phyloP scores from a whole-genome alignment of 2,113 vertebrate species.

The Sterna hirundo region DNA sequence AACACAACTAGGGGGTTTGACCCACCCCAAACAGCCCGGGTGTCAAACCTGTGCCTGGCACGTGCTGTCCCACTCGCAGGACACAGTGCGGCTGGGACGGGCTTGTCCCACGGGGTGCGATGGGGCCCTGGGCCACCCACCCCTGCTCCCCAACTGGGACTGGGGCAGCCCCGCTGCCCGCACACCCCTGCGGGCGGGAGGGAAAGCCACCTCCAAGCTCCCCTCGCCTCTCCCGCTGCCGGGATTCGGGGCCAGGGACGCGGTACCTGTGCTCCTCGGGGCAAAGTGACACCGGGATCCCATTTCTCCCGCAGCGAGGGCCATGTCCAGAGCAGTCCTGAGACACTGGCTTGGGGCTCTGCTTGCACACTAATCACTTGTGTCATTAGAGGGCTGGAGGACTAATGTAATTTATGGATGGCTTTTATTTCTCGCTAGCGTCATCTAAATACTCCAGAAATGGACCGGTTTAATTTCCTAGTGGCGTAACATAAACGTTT shows the following conservation, averaged over 20 bases:
- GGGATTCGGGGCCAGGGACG: not conserved
- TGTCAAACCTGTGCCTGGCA: fast-evolving
- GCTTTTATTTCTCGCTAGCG: conserved; percentile 48
- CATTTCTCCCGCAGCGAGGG: not conserved
- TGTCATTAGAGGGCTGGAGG: conserved; percentile 26
- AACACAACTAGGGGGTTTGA: not conserved
- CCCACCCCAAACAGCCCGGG: not conserved
- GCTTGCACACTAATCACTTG: not conserved
- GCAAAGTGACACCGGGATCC: not conserved
- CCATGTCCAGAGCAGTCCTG: not conserved
- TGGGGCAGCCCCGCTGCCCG: not conserved
- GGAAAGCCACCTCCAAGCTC: not conserved
- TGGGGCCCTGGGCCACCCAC: not conserved
- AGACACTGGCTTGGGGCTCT: not conserved
- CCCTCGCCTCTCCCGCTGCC: not conserved
- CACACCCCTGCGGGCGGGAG: not conserved
- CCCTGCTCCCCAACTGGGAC: not conserved
- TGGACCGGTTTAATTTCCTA: conserved; percentile 14
- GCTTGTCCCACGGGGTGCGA: fast-evolving
- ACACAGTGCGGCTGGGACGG: fast-evolving
- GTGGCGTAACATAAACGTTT: not conserved
- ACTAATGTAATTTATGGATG: conserved; percentile 44
- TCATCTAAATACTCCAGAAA: conserved; percentile 46
- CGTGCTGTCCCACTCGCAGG: fast-evolving
- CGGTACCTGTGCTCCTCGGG: not conserved